A percentile compares a stretch with the other conserved stretches of the same genome.
Conservation (phyloP, 2,113 vertebrate genomes). For the Suncus etruscus region DNA sequence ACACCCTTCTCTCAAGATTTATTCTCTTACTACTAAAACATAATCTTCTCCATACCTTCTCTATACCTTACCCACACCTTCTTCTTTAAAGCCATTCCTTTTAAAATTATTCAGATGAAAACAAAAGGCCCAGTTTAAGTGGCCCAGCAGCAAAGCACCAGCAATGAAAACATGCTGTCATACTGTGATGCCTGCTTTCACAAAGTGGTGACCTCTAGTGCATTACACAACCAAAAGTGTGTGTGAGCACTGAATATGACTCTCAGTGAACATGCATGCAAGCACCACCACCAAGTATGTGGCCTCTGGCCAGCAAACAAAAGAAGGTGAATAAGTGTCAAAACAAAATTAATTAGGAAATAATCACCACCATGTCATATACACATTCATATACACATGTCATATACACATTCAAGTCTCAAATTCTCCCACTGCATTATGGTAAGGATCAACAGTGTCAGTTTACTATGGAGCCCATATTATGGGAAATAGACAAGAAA, state of each 20-base stretch:
- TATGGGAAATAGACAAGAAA: background rate
- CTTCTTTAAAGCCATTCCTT: background rate
- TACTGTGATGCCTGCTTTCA: too few relatives aligned
- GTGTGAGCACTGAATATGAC: too few relatives aligned
- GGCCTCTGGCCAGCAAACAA: too few relatives aligned
- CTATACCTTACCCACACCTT: background rate
- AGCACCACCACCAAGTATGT: too few relatives aligned
- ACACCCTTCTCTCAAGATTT: background rate
- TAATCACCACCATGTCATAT: accelerated
- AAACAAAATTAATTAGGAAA: background rate
- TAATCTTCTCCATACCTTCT: background rate
- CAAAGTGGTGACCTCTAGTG: too few relatives aligned
- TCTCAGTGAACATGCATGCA: too few relatives aligned
- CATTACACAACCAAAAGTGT: too few relatives aligned
- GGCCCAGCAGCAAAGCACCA: too few relatives aligned
- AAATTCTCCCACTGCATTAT: accelerated
- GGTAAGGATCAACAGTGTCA: background rate
- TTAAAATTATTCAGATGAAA: background rate
- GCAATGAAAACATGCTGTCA: too few relatives aligned
- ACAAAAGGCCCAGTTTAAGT: too few relatives aligned
- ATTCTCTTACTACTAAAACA: background rate
- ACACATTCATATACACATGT: accelerated
- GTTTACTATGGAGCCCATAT: background rate
- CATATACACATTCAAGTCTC: accelerated
- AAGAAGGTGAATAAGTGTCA: background rate